Base-by-base conservation (phyloP, 2,888 invertebrate genomes). In the Chesias legatella region DNA sequence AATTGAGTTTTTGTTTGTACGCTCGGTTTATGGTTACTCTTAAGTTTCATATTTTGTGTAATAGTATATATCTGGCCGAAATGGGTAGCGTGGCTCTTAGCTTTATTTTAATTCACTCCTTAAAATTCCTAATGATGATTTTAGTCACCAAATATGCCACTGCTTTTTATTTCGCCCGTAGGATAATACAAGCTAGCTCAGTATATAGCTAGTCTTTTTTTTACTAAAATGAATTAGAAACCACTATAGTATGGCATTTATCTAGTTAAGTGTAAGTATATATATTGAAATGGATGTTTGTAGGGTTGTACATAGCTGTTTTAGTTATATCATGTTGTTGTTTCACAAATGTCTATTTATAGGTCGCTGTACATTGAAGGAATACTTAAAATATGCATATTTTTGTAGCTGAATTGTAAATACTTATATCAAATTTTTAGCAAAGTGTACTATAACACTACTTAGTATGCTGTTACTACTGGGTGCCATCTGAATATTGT, bases 201-300 rank as follows among this genome's bases (percentile, higher is more conserved):
- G 23, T 23, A 41, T 30, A 26, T 49, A 44, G 31, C 10, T 48
- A 43, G 45, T 33, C n/a, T n/a, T n/a, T 35, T 40, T 48, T 48
- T 37, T 48, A 46, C 47, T 39, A 33, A 32, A 42, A 45, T 35
- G 37, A 49, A 40, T 40, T 54, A 48, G 56, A 60, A 59, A 56
- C 51, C 48, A 48, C 26, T 67, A 30, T 67, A 64, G 66, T 57
- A 36, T 62, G 63, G 74, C 74, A 74, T 74, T 74, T 74, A 74
- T 67, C 60, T 64, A 48, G 55, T 55, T 56, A 53, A 53, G 46
- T 1, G 39, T 25, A 33, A 38, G 44, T 57, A 48, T 53, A 56
- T 63, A 53, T 56, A 49, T 48, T 53, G 60, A 49, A 48, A 10
- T 43, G 10, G 17, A 49, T 56, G 55, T 50, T 48, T 50, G 42